Conservation (phyloP, 2,797 vertebrate species). For the Takifugu rubripes region DNA sequence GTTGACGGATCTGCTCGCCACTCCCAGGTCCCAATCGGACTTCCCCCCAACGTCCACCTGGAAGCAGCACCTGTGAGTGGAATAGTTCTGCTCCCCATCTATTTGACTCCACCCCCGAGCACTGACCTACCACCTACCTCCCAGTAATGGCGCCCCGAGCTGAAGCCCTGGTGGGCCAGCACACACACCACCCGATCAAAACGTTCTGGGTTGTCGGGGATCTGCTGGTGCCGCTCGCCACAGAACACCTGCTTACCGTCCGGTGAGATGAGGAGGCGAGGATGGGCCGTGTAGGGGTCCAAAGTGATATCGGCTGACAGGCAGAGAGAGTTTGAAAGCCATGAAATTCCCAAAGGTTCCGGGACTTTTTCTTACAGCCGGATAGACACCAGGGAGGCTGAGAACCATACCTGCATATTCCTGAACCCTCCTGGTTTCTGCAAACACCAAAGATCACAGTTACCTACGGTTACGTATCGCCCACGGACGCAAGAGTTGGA, state of each 20-base stretch:
- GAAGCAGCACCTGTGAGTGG: neutral
- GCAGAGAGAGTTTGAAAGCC: neutral
- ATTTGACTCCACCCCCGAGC: no score
- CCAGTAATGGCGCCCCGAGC: conserved; percentile 80
- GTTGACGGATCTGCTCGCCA: conserved; percentile 63
- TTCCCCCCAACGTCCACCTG: conserved; percentile 75
- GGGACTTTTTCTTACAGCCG: neutral
- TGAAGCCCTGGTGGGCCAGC: conserved; percentile 72
- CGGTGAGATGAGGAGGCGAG: conserved; percentile 74
- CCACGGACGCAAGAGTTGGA: no score
- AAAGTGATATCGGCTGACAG: conserved; percentile 73
- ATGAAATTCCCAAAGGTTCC: no score
- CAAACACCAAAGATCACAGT: conserved; percentile 6
- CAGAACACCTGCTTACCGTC: conserved; percentile 74
- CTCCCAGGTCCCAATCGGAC: conserved; percentile 78
- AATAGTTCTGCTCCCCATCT: neutral
- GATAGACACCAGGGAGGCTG: neutral
- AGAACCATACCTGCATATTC: conserved; percentile 68
- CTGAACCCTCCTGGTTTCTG: conserved; percentile 65
- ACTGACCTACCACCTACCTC: conserved; percentile 51
- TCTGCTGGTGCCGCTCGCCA: conserved; percentile 52
- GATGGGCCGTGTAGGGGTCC: conserved; percentile 78
- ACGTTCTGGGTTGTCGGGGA: conserved; percentile 65
- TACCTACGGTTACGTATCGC: neutral
- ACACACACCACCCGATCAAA: conserved; percentile 82